A percentile compares a stretch with the other conserved stretches of the same genome.
These are phyloP conservation scores for Drosophila formosana DNA, from an alignment of 2,888 invertebrate genomes.

Conservation along the genomic window DNA sequence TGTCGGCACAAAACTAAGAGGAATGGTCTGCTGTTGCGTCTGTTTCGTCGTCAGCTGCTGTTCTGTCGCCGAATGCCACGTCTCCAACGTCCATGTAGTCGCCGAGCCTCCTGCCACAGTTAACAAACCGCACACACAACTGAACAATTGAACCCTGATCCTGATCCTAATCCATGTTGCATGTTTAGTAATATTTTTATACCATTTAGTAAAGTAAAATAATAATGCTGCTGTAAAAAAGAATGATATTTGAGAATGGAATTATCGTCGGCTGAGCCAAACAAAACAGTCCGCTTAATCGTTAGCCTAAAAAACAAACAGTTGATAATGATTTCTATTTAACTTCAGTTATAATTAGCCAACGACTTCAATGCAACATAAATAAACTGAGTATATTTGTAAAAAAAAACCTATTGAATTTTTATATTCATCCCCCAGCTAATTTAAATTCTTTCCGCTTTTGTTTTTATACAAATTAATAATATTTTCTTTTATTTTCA, in stretches of 20 bases:
- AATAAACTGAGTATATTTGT: conserved; percentile 70
- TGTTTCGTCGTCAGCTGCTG: conserved; percentile 68
- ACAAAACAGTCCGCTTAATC: conserved; percentile 12
- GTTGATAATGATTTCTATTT: conserved; percentile 23
- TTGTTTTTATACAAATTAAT: conserved; percentile 56
- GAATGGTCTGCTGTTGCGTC: conserved; percentile 57
- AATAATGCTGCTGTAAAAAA: conserved; percentile 44
- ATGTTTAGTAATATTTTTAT: conserved; percentile 74
- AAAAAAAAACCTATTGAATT: conserved; percentile 14
- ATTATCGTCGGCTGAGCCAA: conserved; percentile 19
- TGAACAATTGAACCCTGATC: conserved; percentile 14
- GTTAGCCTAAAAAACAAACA: conserved; percentile 17
- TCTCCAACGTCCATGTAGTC: conserved; percentile 17
- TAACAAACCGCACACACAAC: conserved; percentile 44
- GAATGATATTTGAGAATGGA: conserved; percentile 20
- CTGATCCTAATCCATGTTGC: conserved; percentile 30
- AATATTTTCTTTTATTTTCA: conserved; percentile 36
- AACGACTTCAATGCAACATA: conserved; percentile 45
- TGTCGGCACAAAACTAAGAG: conserved; percentile 71
- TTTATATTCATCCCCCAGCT: background rate
- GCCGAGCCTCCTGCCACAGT: conserved; percentile 51
- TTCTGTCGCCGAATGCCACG: conserved; percentile 55
- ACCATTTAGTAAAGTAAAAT: conserved; percentile 59
- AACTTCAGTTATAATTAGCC: conserved; percentile 28
- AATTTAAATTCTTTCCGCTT: conserved; percentile 8